These are phyloP conservation scores for Liposcelis brunnea DNA, from an alignment of 2,888 invertebrate genomes.

Conservation along the genomic window DNA sequence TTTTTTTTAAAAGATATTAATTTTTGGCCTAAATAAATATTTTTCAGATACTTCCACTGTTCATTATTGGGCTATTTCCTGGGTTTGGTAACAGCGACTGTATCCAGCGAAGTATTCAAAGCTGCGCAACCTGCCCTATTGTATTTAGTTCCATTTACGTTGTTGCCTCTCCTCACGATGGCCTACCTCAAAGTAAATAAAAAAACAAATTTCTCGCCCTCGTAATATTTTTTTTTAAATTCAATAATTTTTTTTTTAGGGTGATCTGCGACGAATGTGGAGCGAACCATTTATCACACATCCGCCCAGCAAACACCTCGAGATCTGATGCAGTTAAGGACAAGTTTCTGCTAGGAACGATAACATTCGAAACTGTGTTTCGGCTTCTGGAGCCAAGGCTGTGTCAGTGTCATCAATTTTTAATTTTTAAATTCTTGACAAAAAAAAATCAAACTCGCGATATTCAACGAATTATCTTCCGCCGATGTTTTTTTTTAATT, in stretches of 20 bases:
- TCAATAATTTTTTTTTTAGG: constrained; percentile 38
- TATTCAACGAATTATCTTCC: no score
- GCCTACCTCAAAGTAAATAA: constrained; percentile 79
- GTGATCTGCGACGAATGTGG: constrained; percentile 95
- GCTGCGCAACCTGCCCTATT: constrained; percentile 94
- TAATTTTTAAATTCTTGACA: no score
- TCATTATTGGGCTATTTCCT: constrained; percentile 94
- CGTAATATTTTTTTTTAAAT: constrained; percentile 4
- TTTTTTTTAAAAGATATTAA: constrained; percentile 2
- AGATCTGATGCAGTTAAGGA: constrained; percentile 39
- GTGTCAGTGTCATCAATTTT: no score
- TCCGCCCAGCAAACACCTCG: constrained; percentile 61
- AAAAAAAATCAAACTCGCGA: no score
- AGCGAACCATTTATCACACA: constrained; percentile 85
- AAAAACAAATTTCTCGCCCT: neutral
- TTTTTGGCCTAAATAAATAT: neutral
- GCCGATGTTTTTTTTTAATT: no score
- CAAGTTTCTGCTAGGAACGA: no score
- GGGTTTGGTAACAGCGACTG: constrained; percentile 89
- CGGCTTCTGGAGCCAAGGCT: no score
- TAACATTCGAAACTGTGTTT: no score
- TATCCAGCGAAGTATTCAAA: constrained; percentile 94
- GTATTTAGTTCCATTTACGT: constrained; percentile 93
- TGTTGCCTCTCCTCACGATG: constrained; percentile 91
- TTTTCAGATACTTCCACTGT: constrained; percentile 86